These are phyloP conservation scores for Hypsibius dujardini DNA, from an alignment of 1,140 invertebrate genomes.

Conservation along the genomic window DNA sequence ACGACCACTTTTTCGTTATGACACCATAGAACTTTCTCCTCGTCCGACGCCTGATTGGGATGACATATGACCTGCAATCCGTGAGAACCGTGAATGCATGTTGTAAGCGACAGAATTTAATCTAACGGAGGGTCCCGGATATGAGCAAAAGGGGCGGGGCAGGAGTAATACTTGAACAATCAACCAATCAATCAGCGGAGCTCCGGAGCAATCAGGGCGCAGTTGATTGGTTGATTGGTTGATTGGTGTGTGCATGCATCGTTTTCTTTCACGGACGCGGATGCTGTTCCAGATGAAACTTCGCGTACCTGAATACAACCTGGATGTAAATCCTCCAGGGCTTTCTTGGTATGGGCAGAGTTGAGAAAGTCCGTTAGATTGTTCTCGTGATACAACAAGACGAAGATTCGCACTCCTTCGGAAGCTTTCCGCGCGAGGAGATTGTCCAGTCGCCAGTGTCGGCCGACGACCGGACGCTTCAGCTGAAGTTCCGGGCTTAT, in stretches of 20 bases:
- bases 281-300: too few relatives aligned
- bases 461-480: slow-evolving; percentile 60
- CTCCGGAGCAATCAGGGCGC: too few relatives aligned
- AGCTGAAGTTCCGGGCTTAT: slow-evolving; percentile 86
- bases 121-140: background rate
- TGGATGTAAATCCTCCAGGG: slow-evolving; percentile 47
- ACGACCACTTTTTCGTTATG: slow-evolving; percentile 95
- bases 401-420: slow-evolving; percentile 71
- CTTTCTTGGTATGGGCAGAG: slow-evolving; percentile 79
- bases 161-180: background rate
- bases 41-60: too few relatives aligned
- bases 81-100: background rate
- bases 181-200: background rate
- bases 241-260: too few relatives aligned
- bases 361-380: slow-evolving; percentile 74
- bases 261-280: too few relatives aligned
- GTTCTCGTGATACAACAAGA: slow-evolving; percentile 58
- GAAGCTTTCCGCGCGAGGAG: slow-evolving; percentile 72
- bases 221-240: too few relatives aligned
- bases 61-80: too few relatives aligned
- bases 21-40: slow-evolving; percentile 84
- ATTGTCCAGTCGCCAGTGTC: slow-evolving; percentile 68
- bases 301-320: slow-evolving; percentile 69
- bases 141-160: background rate
- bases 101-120: background rate